Base-by-base conservation (phyloP, 2,888 invertebrate genomes). In the Morpho deidamia region DNA sequence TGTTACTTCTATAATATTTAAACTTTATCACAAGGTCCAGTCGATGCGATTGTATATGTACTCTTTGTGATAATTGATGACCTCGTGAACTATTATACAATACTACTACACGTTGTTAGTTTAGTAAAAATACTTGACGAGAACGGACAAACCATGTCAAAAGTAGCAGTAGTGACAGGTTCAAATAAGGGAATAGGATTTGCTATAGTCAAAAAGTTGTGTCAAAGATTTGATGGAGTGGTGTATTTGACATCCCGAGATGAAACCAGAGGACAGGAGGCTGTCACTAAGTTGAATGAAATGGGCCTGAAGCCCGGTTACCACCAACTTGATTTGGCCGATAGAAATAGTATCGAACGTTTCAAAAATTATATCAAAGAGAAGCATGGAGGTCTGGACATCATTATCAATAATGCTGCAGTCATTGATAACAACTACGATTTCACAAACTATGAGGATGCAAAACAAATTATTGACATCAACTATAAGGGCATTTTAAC, bases 401-500 rank as follows among this genome's bases (percentile, higher is more conserved):
- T 95, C 10, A 80, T 95, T 1, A 87, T 95, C 7, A 95, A 95
- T 72, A 95, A 95, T 76, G 95, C 95, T 8, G 95, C 91, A 0
- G 91, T 84, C 1, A 92, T 72, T 84, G 92, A 56, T 89, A 83
- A 34, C 5, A 33, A 32, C 2, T 8, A 10, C 5, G n/a, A 11
- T 12, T 7, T 33, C 23, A 61, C 63, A 7, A 53, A 60, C 0
- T 77, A 76, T 51, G 73, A 78, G 38, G 72, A 78, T 76, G 93
- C 93, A 10, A 91, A 92, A 67, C 84, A 90, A 42, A 93, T 95
- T 0, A 65, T 94, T 2, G 81, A 85, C 46, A 91, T 92, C 0
- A 96, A 96, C 72, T 95, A 93, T 70, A 92, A 91, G 69, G 90
- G 91, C n/a, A 83, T 93, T 11, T 67, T 93, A 47, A 85, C 86